Evolutionary conservation across 1,140 invertebrate genomes (phyloP), one percentile per base, ranked within the genome.

Genomic region (Phocides pigmalion): DNA sequence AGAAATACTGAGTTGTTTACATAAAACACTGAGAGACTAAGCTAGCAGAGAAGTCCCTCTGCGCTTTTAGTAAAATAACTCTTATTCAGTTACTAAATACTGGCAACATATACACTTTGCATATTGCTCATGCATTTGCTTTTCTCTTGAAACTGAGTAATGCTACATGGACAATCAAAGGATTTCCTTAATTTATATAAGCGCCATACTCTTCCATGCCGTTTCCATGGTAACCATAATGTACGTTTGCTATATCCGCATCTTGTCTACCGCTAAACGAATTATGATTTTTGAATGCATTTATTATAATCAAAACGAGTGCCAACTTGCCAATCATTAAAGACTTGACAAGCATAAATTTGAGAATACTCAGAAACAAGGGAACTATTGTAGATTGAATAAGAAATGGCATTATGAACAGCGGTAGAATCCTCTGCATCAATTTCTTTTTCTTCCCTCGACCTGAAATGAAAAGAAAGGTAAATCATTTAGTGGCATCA

Each of bases 281-380:
- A 44, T 92, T 92, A 25, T 82, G 84, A 53, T 93, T 93, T 78
- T 88, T 93, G 28, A 95, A 92, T 8, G 94, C 93, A 65, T 94
- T 94, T 6, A 95, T 68, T 25, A 93, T 84, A 6, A 94, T 91
- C 9, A 95, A 82, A 14, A 93, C 87, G 9, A 95, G 90, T 0
- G 94, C 94, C 62, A 95, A 68, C 73, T 95, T 95, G 25, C 94
- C 94, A 2, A 95, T 90, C 74, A 95, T 87, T 17, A 94, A 84
- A 1, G 93, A 93, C 67, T 94, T 94, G 25, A 95, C 82, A n/a
- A 95, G 74, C 89, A 94, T 92, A 61, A 95, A 91, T 76, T 95
- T 95, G 4, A 95, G 81, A 56, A 93, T 90, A 47, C 93, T 93
- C 1, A 95, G 86, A 68, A 94, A 87, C 62, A 95, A 88, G 0